A percentile compares a stretch with the other conserved stretches of the same genome.
phyloP scores from a whole-genome alignment of 2,797 vertebrate genomes.

The Semaprochilodus insignis region DNA sequence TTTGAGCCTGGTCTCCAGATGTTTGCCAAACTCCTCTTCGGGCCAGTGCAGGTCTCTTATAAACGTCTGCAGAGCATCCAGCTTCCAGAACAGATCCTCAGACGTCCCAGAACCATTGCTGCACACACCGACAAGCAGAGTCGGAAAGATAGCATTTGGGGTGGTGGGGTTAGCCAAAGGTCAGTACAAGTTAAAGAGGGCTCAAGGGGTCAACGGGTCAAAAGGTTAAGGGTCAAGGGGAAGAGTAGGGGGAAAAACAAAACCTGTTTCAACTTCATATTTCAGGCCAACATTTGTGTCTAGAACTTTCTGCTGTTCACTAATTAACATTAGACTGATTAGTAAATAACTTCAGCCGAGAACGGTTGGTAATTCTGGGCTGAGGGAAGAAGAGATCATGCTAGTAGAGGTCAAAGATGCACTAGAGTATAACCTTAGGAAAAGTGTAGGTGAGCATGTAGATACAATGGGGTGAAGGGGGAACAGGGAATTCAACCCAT shows the following conservation, averaged over 20 bases:
- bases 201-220: conserved; percentile 25
- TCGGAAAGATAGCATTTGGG: conserved; percentile 1
- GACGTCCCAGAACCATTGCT: conserved; percentile 98
- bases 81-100: conserved; percentile 98
- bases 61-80: conserved; percentile 98
- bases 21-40: conserved; percentile 98
- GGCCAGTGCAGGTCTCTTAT: conserved; percentile 98
- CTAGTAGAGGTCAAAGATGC: conserved; percentile 61
- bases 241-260: conserved; percentile 16
- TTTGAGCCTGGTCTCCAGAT: conserved; percentile 95
- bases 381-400: conserved; percentile 73
- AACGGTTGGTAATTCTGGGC: conserved; percentile 79
- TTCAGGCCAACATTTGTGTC: conserved; percentile 57
- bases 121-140: conserved; percentile 58
- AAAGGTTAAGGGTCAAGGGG: conserved; percentile 39
- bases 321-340: conserved; percentile 61
- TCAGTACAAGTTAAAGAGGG: neutral
- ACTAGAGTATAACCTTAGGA: conserved; percentile 52
- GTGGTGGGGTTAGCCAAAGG: neutral
- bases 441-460: conserved; percentile 73
- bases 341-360: conserved; percentile 63
- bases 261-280: conserved; percentile 63
- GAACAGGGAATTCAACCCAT: neutral
- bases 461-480: conserved; percentile 84
- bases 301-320: conserved; percentile 78